Conservation (phyloP, 2,113 vertebrate species). For the Marcusenius ussheri region DNA sequence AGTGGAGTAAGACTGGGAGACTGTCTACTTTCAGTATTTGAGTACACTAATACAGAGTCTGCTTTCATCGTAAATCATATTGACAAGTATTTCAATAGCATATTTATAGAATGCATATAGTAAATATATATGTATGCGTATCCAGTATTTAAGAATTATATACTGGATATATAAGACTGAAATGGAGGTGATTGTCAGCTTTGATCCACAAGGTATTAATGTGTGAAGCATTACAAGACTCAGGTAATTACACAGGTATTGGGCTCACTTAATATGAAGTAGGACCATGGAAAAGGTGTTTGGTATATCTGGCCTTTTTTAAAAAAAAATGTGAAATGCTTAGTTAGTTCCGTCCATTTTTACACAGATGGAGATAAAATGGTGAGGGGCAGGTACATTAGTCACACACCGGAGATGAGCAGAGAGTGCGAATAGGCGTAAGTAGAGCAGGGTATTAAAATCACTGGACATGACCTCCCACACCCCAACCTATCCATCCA, state of each 20-base stretch:
- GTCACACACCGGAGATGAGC: neutral
- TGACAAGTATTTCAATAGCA: neutral
- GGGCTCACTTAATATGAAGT: neutral
- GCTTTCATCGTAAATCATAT: neutral
- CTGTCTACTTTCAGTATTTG: neutral
- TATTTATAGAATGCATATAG: neutral
- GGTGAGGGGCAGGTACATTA: neutral
- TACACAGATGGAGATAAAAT: neutral
- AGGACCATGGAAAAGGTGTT: neutral
- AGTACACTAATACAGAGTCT: neutral
- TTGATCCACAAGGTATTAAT: neutral
- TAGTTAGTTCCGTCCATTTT: neutral
- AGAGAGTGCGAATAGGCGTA: neutral
- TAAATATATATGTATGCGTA: neutral
- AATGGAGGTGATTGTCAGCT: neutral
- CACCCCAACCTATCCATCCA: neutral
- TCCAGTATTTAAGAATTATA: neutral
- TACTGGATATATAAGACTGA: neutral
- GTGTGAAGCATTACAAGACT: neutral
- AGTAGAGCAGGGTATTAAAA: neutral
- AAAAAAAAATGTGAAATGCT: neutral
- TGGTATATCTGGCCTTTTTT: neutral
- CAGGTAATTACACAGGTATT: constrained; percentile 1
- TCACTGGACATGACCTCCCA: neutral
- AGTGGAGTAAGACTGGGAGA: neutral